Percentiles rank a stretch among this genome's conserved stretches.
These are phyloP conservation scores for Eupsilia transversa DNA, from an alignment of 2,888 invertebrate species.

Conservation along the genomic window DNA sequence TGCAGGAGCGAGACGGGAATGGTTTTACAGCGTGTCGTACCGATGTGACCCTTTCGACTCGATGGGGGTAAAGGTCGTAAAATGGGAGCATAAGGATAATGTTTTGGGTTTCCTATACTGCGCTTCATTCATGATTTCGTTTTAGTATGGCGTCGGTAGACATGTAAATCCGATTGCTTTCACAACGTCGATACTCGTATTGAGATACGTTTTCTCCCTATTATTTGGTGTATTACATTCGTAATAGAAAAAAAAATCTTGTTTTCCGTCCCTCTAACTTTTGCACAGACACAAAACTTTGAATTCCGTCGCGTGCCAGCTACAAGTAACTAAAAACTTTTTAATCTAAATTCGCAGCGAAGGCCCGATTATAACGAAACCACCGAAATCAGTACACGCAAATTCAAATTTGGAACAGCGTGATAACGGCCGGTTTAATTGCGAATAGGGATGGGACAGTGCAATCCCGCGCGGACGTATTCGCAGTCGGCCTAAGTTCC, in stretches of 20 bases:
- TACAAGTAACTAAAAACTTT: conserved; percentile 52
- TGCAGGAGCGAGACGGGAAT: conserved; percentile 81
- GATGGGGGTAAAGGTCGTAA: conserved; percentile 91
- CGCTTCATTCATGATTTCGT: conserved; percentile 91
- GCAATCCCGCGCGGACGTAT: conserved; percentile 71
- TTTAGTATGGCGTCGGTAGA: conserved; percentile 88
- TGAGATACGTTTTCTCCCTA: conserved; percentile 79
- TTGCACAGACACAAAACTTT: conserved; percentile 36
- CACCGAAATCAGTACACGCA: conserved; percentile 71
- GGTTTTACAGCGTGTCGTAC: conserved; percentile 88
- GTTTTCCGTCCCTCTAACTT: conserved; percentile 45
- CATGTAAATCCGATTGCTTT: conserved; percentile 90
- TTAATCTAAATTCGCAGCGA: conserved; percentile 67
- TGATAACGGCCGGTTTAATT: conserved; percentile 86
- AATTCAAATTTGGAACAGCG: conserved; percentile 84
- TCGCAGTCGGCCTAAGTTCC: conserved; percentile 77
- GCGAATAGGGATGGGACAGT: conserved; percentile 80
- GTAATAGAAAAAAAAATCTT: conserved; percentile 79
- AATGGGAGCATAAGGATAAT: conserved; percentile 91
- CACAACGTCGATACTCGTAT: conserved; percentile 85
- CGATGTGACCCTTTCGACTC: conserved; percentile 89
- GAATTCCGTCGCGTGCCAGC: conserved; percentile 43
- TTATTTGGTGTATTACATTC: conserved; percentile 86
- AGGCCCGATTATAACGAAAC: conserved; percentile 65
- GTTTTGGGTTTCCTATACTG: conserved; percentile 90